A percentile compares a stretch with the other conserved stretches of the same genome.
Evolutionary conservation across 2,888 invertebrate species (phyloP).

Genomic region (Xestia xanthographa): DNA sequence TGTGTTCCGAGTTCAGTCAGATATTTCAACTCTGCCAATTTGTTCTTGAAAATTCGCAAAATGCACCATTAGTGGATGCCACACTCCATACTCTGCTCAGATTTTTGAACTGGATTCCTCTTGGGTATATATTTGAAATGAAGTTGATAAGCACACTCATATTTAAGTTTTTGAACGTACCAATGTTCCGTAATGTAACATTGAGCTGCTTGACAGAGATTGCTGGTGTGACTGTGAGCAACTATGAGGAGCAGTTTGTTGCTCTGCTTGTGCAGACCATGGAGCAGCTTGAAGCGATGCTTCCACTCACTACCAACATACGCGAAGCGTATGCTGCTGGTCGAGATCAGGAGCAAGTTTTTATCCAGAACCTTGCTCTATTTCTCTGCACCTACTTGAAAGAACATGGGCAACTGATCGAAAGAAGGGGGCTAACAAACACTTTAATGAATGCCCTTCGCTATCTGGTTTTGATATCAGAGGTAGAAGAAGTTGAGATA

Average conservation of each 20-base stretch:
- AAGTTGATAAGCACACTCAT: conserved; percentile 98
- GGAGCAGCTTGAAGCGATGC: conserved; percentile 97
- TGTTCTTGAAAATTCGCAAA: conserved; percentile 99
- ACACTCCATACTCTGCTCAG: conserved; percentile 98
- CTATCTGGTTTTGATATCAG: conserved; percentile 97
- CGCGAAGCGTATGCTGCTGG: conserved; percentile 98
- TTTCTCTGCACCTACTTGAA: conserved; percentile 99
- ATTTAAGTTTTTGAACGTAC: conserved; percentile 99
- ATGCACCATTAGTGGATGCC: conserved; percentile 98
- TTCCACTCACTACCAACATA: conserved; percentile 97
- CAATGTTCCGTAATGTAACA: conserved; percentile 99
- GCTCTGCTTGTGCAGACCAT: conserved; percentile 97
- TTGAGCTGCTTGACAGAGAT: conserved; percentile 99
- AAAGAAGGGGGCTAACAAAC: conserved; percentile 94
- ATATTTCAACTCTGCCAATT: conserved; percentile 99
- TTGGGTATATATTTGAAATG: conserved; percentile 99
- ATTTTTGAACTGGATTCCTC: conserved; percentile 99
- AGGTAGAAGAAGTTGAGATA: conserved; percentile 99
- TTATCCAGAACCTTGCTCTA: conserved; percentile 99
- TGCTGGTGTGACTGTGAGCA: conserved; percentile 96
- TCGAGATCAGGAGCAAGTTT: conserved; percentile 99
- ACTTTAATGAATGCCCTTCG: conserved; percentile 95
- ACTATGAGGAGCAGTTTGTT: conserved; percentile 98
- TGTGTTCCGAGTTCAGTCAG: conserved; percentile 99
- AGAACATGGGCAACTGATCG: conserved; percentile 97